Conservation (phyloP, 30 jellyfish, hydroid and myxozoan species). For the Phacellophora camtschatica region DNA sequence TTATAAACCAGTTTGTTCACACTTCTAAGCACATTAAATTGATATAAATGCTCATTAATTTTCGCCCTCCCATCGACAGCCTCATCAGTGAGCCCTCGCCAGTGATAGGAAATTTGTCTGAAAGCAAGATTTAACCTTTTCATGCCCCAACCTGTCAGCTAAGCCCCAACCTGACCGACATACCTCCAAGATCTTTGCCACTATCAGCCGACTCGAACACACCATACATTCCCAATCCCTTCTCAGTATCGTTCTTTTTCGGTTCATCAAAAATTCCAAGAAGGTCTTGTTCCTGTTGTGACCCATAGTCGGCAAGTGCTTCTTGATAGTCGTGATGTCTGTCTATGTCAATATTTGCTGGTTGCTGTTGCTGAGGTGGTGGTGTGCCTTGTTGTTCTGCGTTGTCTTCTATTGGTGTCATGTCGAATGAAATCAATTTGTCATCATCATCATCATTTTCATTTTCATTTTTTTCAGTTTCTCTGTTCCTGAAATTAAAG, state of each 20-base stretch:
- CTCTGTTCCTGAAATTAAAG: slow-evolving; percentile 1
- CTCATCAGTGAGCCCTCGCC: no score
- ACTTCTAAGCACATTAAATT: no score
- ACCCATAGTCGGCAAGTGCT: not conserved
- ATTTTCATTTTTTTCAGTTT: not conserved
- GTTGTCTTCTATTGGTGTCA: slow-evolving; percentile 59
- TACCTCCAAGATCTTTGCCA: slow-evolving; percentile 38
- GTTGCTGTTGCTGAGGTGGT: not conserved
- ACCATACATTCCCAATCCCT: slow-evolving; percentile 65
- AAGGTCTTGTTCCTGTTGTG: slow-evolving; percentile 31
- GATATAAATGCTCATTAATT: no score
- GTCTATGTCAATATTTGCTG: not conserved
- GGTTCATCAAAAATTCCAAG: slow-evolving; percentile 60
- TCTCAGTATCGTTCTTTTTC: slow-evolving; percentile 10
- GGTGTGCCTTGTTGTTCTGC: not conserved
- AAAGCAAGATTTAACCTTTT: no score
- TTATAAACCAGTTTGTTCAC: no score
- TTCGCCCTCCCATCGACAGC: no score
- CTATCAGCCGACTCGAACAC: slow-evolving; percentile 74
- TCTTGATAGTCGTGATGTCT: not conserved
- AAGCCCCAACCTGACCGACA: no score
- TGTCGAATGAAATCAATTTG: slow-evolving; percentile 83
- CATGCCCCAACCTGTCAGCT: no score
- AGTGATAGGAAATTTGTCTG: no score
- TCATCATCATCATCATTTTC: slow-evolving; percentile 72